Conservation (phyloP, 2,113 vertebrate species). For the Rhineura floridana region DNA sequence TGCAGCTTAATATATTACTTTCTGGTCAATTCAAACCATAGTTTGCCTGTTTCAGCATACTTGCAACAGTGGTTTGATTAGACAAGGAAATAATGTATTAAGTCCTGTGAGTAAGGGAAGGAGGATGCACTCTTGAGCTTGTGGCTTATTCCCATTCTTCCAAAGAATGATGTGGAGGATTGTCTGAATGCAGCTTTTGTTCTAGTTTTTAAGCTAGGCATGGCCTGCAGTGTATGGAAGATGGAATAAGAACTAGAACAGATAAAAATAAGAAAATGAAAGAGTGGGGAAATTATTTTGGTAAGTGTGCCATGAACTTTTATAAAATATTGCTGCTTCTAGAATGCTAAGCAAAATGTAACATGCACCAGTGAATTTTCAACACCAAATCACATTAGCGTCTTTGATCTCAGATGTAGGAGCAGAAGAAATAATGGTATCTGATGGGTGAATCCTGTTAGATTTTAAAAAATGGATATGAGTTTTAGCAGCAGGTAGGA, state of each 20-base stretch:
- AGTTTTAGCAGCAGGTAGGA: not conserved
- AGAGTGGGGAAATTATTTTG: not conserved
- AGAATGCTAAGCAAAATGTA: not conserved
- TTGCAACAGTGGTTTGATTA: not conserved
- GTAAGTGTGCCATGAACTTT: not conserved
- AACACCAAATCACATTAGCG: not conserved
- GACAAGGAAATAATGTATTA: not conserved
- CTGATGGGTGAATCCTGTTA: not conserved
- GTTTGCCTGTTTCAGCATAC: not conserved
- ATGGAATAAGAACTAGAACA: not conserved
- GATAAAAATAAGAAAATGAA: not conserved
- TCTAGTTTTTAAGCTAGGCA: too few species aligned
- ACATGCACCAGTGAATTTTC: not conserved
- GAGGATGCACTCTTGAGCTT: too few species aligned
- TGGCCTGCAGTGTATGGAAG: not conserved
- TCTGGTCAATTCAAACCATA: not conserved
- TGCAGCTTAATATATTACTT: not conserved
- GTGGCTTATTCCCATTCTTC: too few species aligned
- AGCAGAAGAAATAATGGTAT: not conserved
- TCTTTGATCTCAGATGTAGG: not conserved
- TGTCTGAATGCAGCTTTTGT: not conserved
- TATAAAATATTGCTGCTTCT: not conserved
- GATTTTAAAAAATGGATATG: not conserved
- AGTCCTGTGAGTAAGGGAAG: not conserved
- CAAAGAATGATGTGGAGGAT: not conserved